Evolutionary conservation across 2,888 invertebrate genomes (phyloP).

Genomic region (Elysia crispata): DNA sequence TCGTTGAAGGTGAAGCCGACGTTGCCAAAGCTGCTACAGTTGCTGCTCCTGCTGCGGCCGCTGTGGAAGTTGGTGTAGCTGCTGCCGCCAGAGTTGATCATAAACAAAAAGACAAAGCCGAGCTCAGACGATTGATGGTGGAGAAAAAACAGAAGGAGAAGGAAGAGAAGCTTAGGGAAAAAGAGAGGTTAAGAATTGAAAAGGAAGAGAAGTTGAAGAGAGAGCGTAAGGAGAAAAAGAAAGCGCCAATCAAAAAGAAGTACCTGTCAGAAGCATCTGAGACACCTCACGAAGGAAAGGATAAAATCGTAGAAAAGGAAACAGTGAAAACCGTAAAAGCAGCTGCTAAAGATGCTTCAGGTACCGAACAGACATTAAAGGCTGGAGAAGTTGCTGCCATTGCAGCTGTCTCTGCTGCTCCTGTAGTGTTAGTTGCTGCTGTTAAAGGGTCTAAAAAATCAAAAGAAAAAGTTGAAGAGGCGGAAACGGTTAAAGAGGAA

Average conservation of each 20-base stretch:
- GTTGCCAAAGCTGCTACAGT: neutral
- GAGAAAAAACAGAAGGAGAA: conserved; percentile 5
- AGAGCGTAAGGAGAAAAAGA: conserved; percentile 1
- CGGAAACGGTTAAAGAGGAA: neutral
- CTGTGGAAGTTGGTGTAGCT: neutral
- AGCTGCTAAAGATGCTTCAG: too few relatives aligned
- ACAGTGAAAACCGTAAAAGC: too few relatives aligned
- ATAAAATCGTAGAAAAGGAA: too few relatives aligned
- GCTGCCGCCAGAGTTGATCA: neutral
- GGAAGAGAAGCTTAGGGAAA: neutral
- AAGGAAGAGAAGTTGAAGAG: conserved; percentile 2
- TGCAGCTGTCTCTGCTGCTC: too few relatives aligned
- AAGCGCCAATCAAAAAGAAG: neutral
- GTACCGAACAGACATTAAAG: too few relatives aligned
- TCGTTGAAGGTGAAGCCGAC: neutral
- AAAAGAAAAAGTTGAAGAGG: neutral
- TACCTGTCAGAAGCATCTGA: too few relatives aligned
- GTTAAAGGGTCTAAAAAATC: neutral
- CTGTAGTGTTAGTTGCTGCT: neutral
- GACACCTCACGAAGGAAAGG: too few relatives aligned
- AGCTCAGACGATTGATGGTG: neutral
- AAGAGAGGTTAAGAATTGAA: neutral
- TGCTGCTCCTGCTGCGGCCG: neutral
- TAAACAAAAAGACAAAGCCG: neutral
- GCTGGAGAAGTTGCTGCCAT: too few relatives aligned